These are phyloP conservation scores for Chaetogeoica ovagalla DNA, from an alignment of 2,888 invertebrate species.

Conservation along the genomic window DNA sequence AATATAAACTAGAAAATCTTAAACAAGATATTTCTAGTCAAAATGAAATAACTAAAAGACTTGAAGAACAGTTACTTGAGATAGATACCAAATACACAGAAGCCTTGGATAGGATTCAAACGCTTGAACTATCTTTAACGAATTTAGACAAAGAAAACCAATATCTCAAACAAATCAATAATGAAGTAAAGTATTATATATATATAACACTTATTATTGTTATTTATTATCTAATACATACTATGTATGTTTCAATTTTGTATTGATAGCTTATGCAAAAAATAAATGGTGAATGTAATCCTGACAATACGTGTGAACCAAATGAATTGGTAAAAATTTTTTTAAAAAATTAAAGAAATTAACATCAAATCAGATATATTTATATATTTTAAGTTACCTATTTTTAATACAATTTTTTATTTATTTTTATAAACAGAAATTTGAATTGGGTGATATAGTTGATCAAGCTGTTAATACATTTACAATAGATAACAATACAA, in stretches of 20 bases:
- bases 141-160: constrained; percentile 58
- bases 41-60: constrained; percentile 56
- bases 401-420: background rate
- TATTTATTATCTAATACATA: background rate
- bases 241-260: background rate
- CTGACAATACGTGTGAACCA: background rate
- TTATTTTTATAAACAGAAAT: background rate
- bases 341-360: background rate
- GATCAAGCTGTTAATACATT: background rate
- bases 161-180: constrained; percentile 57
- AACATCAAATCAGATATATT: background rate
- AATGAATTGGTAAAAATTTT: constrained; percentile 13
- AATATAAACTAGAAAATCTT: constrained; percentile 58
- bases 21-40: constrained; percentile 56
- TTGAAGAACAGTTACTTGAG: constrained; percentile 56
- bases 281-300: constrained; percentile 14
- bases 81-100: constrained; percentile 57
- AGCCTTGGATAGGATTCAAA: constrained; percentile 57
- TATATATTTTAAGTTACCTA: background rate
- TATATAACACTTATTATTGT: background rate
- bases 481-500: background rate
- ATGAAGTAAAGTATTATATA: constrained; percentile 55
- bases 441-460: background rate
- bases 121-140: constrained; percentile 56
- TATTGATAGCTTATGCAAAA: constrained; percentile 19